Conservation (phyloP, 2,797 vertebrate genomes). For the Peromyscus eremicus region DNA sequence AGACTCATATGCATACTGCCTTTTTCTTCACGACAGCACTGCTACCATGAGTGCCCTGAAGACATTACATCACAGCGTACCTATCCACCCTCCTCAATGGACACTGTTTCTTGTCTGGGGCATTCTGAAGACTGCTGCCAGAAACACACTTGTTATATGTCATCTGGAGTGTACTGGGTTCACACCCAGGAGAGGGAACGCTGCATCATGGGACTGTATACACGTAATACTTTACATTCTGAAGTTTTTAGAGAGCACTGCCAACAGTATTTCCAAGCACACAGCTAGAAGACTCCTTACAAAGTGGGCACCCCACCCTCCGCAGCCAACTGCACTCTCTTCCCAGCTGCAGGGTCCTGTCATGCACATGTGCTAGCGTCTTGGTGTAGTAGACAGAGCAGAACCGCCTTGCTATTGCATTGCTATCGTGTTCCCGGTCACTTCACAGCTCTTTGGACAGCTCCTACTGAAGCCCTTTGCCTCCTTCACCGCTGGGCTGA, state of each 20-base stretch:
- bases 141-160: background rate
- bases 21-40: background rate
- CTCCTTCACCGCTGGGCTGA: background rate
- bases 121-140: background rate
- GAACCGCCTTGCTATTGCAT: background rate
- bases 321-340: background rate
- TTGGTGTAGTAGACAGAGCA: background rate
- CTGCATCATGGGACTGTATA: background rate
- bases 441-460: background rate
- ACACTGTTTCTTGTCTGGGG: background rate
- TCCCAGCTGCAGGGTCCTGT: background rate
- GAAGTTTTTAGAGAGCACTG: background rate
- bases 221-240: background rate
- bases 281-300: background rate
- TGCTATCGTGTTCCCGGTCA: background rate
- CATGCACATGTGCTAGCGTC: background rate
- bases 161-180: background rate
- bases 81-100: background rate
- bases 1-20: background rate
- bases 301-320: background rate
- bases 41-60: background rate
- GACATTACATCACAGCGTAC: background rate
- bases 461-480: background rate
- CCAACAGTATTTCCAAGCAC: slow-evolving; percentile 20
- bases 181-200: background rate